A percentile compares a stretch with the other conserved stretches of the same genome.
These are phyloP conservation scores for Stenurella melanura DNA, from an alignment of 2,888 invertebrate species.

Conservation along the genomic window DNA sequence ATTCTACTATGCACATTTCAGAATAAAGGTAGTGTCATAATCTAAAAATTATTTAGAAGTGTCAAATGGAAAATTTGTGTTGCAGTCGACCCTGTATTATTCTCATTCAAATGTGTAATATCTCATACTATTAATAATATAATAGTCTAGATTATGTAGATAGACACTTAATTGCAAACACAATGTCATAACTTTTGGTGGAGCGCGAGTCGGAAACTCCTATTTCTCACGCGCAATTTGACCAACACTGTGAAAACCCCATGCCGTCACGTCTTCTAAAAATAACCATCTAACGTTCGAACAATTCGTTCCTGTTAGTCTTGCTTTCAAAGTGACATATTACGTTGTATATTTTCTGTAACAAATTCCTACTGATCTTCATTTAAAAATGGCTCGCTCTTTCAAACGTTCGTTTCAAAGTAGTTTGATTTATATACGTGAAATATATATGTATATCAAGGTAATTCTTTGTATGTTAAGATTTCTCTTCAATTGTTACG, in stretches of 20 bases:
- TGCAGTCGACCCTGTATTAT: background rate
- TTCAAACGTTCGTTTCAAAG: too few relatives aligned
- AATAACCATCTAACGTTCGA: slow-evolving; percentile 20
- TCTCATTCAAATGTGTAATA: background rate
- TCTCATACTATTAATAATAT: slow-evolving; percentile 22
- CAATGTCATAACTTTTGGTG: slow-evolving; percentile 38
- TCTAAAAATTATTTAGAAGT: too few relatives aligned
- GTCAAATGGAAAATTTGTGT: background rate
- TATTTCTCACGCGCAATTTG: slow-evolving; percentile 45
- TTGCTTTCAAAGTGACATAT: background rate
- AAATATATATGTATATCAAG: too few relatives aligned
- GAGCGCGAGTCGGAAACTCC: slow-evolving; percentile 40
- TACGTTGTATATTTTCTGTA: slow-evolving; percentile 3
- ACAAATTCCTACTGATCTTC: background rate
- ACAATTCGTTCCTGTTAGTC: background rate
- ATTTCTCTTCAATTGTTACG: too few relatives aligned
- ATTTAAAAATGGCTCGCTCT: background rate
- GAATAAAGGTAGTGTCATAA: too few relatives aligned
- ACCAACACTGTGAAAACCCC: slow-evolving; percentile 37
- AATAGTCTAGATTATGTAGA: slow-evolving; percentile 24
- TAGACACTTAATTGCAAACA: background rate
- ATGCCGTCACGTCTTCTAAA: slow-evolving; percentile 37
- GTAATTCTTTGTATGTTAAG: too few relatives aligned
- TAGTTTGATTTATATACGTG: too few relatives aligned
- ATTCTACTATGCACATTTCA: too few relatives aligned